Percentiles rank a stretch among this genome's conserved stretches.
Evolutionary conservation across 2,888 invertebrate genomes (phyloP).

Genomic region (Gonocerus acuteangulatus): DNA sequence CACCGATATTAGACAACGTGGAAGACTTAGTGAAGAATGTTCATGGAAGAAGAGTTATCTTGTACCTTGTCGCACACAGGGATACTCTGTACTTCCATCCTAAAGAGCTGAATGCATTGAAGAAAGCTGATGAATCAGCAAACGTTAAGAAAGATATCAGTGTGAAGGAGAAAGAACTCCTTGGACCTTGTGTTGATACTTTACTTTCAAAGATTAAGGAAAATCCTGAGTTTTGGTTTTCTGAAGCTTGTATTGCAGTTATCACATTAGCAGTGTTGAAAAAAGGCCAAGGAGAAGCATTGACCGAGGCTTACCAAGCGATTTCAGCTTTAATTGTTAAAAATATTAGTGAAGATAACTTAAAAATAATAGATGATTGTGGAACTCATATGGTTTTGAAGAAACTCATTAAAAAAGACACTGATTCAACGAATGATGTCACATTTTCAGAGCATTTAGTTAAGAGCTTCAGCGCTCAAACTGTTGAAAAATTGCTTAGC

Average conservation of each 20-base stretch:
- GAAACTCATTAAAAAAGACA: constrained; percentile 61
- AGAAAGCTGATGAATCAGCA: constrained; percentile 55
- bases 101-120: constrained; percentile 61
- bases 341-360: constrained; percentile 42
- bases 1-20: constrained; percentile 59
- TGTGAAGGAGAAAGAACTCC: constrained; percentile 56
- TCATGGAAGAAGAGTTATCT: constrained; percentile 76
- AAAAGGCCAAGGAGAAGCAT: constrained; percentile 48
- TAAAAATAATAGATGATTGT: constrained; percentile 60
- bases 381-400: constrained; percentile 70
- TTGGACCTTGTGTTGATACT: constrained; percentile 55
- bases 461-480: constrained; percentile 48
- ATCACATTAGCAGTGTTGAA: constrained; percentile 64
- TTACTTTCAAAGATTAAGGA: constrained; percentile 51
- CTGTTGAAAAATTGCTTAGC: constrained; percentile 55
- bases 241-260: constrained; percentile 57
- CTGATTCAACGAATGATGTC: constrained; percentile 39
- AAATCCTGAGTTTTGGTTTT: constrained; percentile 61
- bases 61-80: constrained; percentile 79
- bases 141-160: constrained; percentile 27
- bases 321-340: constrained; percentile 36
- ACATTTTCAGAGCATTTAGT: constrained; percentile 56
- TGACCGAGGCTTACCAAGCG: constrained; percentile 45
- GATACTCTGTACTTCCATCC: constrained; percentile 78
- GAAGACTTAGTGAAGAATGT: constrained; percentile 64